Evolutionary conservation across 2,888 invertebrate genomes (phyloP), one percentile per base, ranked within the genome.

Genomic region (Osmoderma eremita): DNA sequence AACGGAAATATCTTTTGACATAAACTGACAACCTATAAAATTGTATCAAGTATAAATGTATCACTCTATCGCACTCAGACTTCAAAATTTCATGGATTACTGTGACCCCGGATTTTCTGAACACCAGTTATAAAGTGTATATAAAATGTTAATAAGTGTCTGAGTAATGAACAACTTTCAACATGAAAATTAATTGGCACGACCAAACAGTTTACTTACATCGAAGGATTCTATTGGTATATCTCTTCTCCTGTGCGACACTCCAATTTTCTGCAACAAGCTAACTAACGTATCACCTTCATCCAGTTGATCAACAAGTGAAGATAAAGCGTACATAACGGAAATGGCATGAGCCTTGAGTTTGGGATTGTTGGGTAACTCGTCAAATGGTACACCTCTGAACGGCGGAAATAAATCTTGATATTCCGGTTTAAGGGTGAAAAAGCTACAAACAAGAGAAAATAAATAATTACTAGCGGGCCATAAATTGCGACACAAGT

Each of bases 301-400:
- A 58, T 84, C 83, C 67, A 87, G 77, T 63, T 83, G 82, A 72
- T 86, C 84, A 48, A 87, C 81, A 18, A 85, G 77, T 24, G 81
- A 82, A 56, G 79, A 81, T 65, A 87, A 73, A 5, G 85, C 81
- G 68, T 83, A 81, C 76, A 85, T 79, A 42, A 87, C 83, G 65
- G 80, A 83, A 39, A 81, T 78, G 45, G 83, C 84, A 74, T 87
- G 87, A 8, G 85, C 85, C 70, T 84, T 83, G 69, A 87, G 81
- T 69, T 81, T 83, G 51, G 83, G 82, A 76, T 84, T 84, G n/a
- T 71, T 75, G 10, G 79, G 71, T 56, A 87, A 75, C 65, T 85
- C 81, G 0, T 81, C 78, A 4, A 80, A 13, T 1, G 84, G 82
- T 45, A 83, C 75, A 65, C 84, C 81, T 70, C 82, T 81, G 74